A percentile compares a stretch with the other conserved stretches of the same genome.
phyloP scores from a whole-genome alignment of 2,113 vertebrate genomes.

The Progne subis region DNA sequence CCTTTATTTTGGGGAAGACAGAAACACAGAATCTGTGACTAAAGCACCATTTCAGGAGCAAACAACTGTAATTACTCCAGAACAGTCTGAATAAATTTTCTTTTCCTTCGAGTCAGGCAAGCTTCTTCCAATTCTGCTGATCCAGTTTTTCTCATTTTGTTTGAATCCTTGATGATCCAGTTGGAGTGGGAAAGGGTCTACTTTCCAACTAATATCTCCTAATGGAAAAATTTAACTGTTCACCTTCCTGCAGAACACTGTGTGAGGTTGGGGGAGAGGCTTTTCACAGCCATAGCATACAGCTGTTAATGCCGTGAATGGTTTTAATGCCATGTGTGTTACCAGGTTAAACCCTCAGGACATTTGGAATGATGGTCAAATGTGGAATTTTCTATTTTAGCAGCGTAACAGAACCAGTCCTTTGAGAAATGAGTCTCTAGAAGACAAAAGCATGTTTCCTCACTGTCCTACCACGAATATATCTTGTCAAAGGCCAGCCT shows the following conservation, averaged over 20 bases:
- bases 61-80: neutral
- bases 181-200: neutral
- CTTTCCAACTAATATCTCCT: neutral
- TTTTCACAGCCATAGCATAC: neutral
- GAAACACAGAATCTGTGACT: neutral
- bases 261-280: neutral
- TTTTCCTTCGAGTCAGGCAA: neutral
- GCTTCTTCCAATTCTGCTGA: neutral
- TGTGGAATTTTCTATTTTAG: neutral
- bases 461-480: neutral
- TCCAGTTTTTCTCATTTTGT: neutral
- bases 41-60: neutral
- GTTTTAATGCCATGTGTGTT: neutral
- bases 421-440: neutral
- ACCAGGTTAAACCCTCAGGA: neutral
- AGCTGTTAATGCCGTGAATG: neutral
- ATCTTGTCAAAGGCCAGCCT: neutral
- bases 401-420: neutral
- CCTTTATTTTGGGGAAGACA: neutral
- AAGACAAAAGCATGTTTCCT: rapidly evolving
- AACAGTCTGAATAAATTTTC: neutral
- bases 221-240: neutral
- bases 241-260: neutral
- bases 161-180: neutral
- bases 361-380: neutral